These are phyloP conservation scores for Ischnus inquisitorius DNA, from an alignment of 2,888 invertebrate species.

Conservation along the genomic window DNA sequence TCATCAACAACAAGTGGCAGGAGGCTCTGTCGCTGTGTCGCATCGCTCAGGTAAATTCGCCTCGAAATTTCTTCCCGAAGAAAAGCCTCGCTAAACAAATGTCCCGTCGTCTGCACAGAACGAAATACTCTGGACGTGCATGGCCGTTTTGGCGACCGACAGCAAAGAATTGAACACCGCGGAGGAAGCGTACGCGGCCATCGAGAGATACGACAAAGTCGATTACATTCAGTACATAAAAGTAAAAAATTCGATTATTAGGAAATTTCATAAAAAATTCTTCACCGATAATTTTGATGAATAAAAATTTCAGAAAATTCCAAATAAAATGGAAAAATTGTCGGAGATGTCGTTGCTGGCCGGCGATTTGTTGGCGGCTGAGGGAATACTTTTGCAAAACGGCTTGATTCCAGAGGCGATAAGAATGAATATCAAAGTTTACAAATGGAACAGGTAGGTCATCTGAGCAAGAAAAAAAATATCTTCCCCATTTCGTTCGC, in stretches of 20 bases:
- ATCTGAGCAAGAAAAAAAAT: not conserved
- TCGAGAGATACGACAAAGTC: slow-evolving; percentile 95
- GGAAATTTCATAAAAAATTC: too few species aligned
- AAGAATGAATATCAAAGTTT: slow-evolving; percentile 90
- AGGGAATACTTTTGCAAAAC: slow-evolving; percentile 90
- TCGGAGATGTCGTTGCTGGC: slow-evolving; percentile 90
- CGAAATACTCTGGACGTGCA: slow-evolving; percentile 95
- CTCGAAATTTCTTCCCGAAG: not conserved
- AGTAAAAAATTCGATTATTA: slow-evolving; percentile 84
- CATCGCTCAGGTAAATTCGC: slow-evolving; percentile 87
- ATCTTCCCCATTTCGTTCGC: slow-evolving; percentile 25
- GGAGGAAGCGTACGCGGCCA: slow-evolving; percentile 97
- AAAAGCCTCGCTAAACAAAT: too few species aligned
- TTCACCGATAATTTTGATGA: not conserved
- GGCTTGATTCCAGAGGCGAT: slow-evolving; percentile 90
- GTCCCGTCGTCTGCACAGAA: too few species aligned
- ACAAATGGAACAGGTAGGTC: slow-evolving; percentile 91
- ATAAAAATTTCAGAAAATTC: slow-evolving; percentile 83
- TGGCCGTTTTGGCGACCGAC: slow-evolving; percentile 96
- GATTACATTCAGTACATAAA: slow-evolving; percentile 93
- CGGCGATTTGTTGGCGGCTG: slow-evolving; percentile 90
- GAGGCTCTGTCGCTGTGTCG: slow-evolving; percentile 93
- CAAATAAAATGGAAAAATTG: slow-evolving; percentile 87
- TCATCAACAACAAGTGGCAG: slow-evolving; percentile 93
- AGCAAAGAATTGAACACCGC: slow-evolving; percentile 95